Evolutionary conservation across 1,140 invertebrate genomes (phyloP).

Genomic region (Leptopilina boulardi): DNA sequence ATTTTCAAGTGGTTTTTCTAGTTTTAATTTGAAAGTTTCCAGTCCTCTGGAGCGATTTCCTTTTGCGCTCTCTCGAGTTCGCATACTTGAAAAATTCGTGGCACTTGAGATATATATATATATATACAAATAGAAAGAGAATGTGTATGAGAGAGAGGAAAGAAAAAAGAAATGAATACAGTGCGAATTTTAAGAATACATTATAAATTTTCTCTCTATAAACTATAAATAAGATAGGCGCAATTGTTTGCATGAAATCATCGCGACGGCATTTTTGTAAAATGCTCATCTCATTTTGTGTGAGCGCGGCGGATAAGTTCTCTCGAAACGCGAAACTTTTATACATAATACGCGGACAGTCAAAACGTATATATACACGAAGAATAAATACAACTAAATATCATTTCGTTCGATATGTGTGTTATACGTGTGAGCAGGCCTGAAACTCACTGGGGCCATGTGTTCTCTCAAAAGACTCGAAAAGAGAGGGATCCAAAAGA

Average conservation of each 20-base stretch:
- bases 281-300: not conserved
- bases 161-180: no score
- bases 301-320: not conserved
- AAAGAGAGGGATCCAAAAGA: conserved; percentile 10
- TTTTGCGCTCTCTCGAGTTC: not conserved
- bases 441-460: conserved; percentile 60
- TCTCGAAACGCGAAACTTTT: conserved; percentile 27
- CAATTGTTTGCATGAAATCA: not conserved
- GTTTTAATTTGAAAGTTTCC: not conserved
- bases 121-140: no score
- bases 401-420: conserved; percentile 42
- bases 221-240: not conserved
- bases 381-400: conserved; percentile 38
- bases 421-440: conserved; percentile 37
- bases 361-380: conserved; percentile 2
- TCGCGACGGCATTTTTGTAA: conserved; percentile 1
- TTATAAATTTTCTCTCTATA: not conserved
- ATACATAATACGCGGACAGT: not conserved
- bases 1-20: conserved; percentile 3
- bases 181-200: not conserved
- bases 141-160: no score
- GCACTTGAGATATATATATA: not conserved
- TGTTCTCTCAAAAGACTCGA: conserved; percentile 51
- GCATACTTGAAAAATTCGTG: conserved; percentile 1
- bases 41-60: not conserved